phyloP scores from a whole-genome alignment of 2,888 invertebrate species.

The Eristalis pertinax region DNA sequence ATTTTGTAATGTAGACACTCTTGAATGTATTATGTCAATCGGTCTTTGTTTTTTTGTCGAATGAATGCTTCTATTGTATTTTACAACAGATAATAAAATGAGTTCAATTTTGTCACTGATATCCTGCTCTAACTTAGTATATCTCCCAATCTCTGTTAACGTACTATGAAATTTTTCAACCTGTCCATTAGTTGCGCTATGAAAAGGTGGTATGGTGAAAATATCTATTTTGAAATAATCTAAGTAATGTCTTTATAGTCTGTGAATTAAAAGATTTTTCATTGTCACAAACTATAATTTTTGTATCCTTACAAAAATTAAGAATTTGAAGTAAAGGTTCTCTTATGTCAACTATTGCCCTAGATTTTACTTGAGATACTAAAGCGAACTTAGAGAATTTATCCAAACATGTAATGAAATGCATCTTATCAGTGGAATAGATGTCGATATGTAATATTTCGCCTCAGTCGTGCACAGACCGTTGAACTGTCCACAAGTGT shows the following conservation, averaged over 20 bases:
- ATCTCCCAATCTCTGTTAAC: conserved; percentile 36
- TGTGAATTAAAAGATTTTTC: conserved; percentile 16
- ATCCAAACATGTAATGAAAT: conserved; percentile 30
- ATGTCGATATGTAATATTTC: conserved; percentile 10
- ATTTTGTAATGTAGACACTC: not conserved
- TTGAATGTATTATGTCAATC: conserved; percentile 24
- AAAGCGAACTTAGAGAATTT: too few species aligned
- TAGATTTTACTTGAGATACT: not conserved
- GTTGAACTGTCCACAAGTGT: too few species aligned
- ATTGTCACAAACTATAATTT: conserved; percentile 30
- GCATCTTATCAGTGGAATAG: not conserved
- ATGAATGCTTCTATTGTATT: conserved; percentile 43
- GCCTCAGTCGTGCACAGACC: too few species aligned
- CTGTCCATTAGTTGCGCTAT: too few species aligned
- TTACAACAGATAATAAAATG: conserved; percentile 11
- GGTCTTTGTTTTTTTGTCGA: conserved; percentile 26
- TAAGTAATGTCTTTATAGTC: conserved; percentile 30
- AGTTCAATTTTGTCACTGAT: conserved; percentile 34
- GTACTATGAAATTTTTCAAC: too few species aligned
- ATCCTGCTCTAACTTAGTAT: conserved; percentile 32
- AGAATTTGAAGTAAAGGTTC: conserved; percentile 14
- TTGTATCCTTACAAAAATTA: conserved; percentile 15
- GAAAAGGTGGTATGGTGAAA: too few species aligned
- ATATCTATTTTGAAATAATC: too few species aligned
- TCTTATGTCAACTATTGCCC: conserved; percentile 4